Conservation (phyloP, 2,797 vertebrate species). For the Pseudochirops cupreus region DNA sequence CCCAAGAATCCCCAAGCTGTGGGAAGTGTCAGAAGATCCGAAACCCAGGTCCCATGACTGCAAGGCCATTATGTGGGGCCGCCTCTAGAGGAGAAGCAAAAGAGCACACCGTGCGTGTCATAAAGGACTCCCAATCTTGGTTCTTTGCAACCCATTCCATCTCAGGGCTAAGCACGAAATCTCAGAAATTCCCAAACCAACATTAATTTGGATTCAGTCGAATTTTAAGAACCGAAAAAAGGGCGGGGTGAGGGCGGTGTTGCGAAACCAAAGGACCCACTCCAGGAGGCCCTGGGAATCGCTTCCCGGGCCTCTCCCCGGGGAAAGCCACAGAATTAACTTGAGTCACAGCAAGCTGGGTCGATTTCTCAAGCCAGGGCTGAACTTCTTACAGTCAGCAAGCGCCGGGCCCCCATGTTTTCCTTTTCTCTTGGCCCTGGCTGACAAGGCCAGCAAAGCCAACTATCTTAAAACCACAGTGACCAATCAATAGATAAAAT, state of each 20-base stretch:
- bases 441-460: neutral
- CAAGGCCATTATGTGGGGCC: neutral
- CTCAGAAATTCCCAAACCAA: fast-evolving
- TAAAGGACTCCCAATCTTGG: neutral
- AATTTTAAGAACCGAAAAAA: no score
- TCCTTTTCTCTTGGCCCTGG: neutral
- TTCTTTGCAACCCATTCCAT: neutral
- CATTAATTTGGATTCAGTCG: neutral
- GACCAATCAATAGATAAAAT: neutral
- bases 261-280: neutral
- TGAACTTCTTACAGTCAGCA: neutral
- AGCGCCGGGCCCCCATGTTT: no score
- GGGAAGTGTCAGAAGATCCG: neutral
- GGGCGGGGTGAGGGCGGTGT: fast-evolving
- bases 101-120: no score
- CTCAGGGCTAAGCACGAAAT: no score
- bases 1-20: neutral
- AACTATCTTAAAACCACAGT: neutral
- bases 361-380: neutral
- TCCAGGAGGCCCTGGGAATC: neutral
- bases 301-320: neutral
- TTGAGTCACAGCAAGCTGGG: neutral
- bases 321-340: no score
- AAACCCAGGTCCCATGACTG: neutral
- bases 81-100: neutral